Percentiles rank a stretch among this genome's conserved stretches.
These are phyloP conservation scores for Campylomormyrus tamandua DNA, from an alignment of 2,113 vertebrate species.

Conservation along the genomic window DNA sequence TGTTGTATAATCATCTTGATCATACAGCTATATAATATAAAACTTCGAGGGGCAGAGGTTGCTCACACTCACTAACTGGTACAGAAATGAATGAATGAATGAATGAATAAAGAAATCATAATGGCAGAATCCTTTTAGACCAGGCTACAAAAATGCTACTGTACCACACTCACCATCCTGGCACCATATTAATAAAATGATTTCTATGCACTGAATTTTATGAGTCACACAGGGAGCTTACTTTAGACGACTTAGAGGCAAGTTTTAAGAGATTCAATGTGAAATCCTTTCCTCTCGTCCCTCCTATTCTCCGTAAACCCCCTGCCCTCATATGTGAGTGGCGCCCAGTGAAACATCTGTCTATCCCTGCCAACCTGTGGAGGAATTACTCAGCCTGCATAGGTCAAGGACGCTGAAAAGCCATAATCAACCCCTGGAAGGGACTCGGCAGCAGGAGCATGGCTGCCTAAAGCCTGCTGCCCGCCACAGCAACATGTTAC, in stretches of 20 bases:
- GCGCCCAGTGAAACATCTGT: background rate
- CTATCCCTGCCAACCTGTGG: background rate
- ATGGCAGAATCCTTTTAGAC: background rate
- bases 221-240: background rate
- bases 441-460: background rate
- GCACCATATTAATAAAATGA: background rate
- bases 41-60: background rate
- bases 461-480: background rate
- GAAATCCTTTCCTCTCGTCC: background rate
- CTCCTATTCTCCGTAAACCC: background rate
- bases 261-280: background rate
- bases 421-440: constrained; percentile 12
- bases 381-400: constrained; percentile 1
- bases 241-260: background rate
- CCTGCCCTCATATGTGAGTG: background rate
- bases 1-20: background rate
- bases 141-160: background rate
- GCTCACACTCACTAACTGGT: background rate
- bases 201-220: background rate
- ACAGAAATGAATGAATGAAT: background rate
- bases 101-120: background rate
- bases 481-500: background rate
- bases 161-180: background rate
- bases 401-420: background rate
- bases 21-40: background rate